Conservation (phyloP, 2,888 invertebrate species). For the Pseudococcus viburni region DNA sequence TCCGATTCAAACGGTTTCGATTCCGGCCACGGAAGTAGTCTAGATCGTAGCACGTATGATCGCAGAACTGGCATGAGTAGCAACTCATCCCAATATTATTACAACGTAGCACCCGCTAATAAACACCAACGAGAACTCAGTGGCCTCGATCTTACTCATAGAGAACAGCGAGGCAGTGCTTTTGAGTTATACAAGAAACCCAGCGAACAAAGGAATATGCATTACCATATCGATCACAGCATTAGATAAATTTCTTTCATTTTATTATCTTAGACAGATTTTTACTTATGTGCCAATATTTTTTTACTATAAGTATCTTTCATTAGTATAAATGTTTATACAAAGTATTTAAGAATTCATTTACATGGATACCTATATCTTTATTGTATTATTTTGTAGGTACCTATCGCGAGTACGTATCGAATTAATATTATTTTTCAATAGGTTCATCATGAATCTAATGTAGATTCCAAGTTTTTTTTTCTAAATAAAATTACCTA, state of each 20-base stretch:
- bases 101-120: conserved; percentile 72
- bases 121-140: conserved; percentile 72
- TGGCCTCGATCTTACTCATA: conserved; percentile 82
- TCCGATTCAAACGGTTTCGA: conserved; percentile 71
- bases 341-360: neutral
- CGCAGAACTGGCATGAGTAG: conserved; percentile 67
- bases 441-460: neutral
- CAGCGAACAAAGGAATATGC: conserved; percentile 69
- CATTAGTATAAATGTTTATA: conserved; percentile 28
- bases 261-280: neutral
- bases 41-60: conserved; percentile 72
- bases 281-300: conserved; percentile 30
- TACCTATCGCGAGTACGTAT: neutral
- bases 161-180: conserved; percentile 94
- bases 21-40: conserved; percentile 73
- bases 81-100: conserved; percentile 72
- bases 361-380: neutral
- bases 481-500: neutral
- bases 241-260: conserved; percentile 69
- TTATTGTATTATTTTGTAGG: conserved; percentile 6
- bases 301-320: conserved; percentile 34
- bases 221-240: conserved; percentile 70
- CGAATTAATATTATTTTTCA: neutral
- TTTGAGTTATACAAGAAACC: conserved; percentile 95
- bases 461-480: neutral